These are phyloP conservation scores for Pseudomyrmex flavicornis DNA, from an alignment of 1,140 invertebrate species.

Conservation along the genomic window DNA sequence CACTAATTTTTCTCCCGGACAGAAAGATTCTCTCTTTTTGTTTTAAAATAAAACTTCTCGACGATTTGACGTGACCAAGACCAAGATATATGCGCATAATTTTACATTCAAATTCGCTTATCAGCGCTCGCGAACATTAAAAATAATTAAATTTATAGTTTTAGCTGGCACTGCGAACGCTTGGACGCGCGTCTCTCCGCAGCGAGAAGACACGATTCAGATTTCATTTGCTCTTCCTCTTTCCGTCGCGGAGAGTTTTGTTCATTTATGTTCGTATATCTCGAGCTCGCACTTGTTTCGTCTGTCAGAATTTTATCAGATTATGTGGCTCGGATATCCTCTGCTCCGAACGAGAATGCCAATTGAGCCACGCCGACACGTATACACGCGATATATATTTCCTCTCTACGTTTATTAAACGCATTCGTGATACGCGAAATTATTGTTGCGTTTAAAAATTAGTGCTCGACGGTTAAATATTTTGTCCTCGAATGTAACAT, in stretches of 20 bases:
- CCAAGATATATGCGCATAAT: slow-evolving; percentile 15
- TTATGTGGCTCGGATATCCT: slow-evolving; percentile 1
- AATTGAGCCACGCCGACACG: slow-evolving; percentile 32
- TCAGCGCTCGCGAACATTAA: slow-evolving; percentile 19
- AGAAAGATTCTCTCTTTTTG: slow-evolving; percentile 14
- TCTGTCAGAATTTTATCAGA: slow-evolving; percentile 49
- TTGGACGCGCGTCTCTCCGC: background rate
- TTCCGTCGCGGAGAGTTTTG: background rate
- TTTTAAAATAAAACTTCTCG: background rate
- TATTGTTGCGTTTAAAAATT: slow-evolving; percentile 57
- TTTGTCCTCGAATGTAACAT: background rate
- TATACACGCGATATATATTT: background rate
- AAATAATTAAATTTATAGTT: slow-evolving; percentile 59
- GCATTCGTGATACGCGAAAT: slow-evolving; percentile 17
- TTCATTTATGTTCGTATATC: slow-evolving; percentile 20
- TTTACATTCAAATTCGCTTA: slow-evolving; percentile 25
- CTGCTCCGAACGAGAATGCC: background rate
- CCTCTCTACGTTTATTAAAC: slow-evolving; percentile 32
- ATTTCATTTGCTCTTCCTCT: background rate
- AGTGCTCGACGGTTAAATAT: slow-evolving; percentile 34
- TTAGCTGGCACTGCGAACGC: slow-evolving; percentile 20
- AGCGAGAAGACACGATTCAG: background rate
- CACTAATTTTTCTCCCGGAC: slow-evolving; percentile 9
- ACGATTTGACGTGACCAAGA: background rate
- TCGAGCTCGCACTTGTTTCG: background rate